phyloP scores from a whole-genome alignment of 2,113 vertebrate species.

The Dolichotis patagonum region DNA sequence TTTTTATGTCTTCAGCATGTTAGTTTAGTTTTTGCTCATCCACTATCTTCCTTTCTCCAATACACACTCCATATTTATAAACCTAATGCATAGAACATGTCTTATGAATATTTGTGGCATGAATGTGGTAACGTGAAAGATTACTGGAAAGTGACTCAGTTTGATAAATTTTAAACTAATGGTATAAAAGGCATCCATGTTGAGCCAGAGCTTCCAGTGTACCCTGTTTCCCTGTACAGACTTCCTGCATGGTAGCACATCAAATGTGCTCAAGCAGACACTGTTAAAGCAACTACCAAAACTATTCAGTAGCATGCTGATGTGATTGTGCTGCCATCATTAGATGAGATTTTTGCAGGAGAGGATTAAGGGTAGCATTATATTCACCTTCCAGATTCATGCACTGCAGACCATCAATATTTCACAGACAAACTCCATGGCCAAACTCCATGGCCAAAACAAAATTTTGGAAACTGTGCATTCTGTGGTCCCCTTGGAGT shows the following conservation, averaged over 20 bases:
- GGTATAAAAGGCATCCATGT: not conserved
- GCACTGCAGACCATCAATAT: not conserved
- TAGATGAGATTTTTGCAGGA: not conserved
- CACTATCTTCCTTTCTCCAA: not conserved
- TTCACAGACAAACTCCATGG: too few relatives aligned
- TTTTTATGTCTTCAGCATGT: not conserved
- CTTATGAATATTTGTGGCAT: conserved; percentile 27
- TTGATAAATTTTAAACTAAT: conserved; percentile 13
- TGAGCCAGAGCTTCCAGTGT: not conserved
- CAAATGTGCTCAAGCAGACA: not conserved
- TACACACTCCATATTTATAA: not conserved
- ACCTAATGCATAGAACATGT: not conserved
- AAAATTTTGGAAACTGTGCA: not conserved
- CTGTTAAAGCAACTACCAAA: conserved; percentile 40
- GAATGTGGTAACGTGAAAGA: not conserved
- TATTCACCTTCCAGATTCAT: not conserved
- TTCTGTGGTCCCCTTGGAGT: not conserved
- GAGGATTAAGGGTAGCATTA: not conserved
- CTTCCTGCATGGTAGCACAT: not conserved
- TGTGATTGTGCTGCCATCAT: not conserved
- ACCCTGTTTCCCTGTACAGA: not conserved
- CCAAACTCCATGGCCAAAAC: not conserved
- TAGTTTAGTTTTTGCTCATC: not conserved
- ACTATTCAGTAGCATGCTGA: not conserved
- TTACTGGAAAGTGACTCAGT: not conserved